A percentile compares a stretch with the other conserved stretches of the same genome.
phyloP scores from a whole-genome alignment of 1,140 invertebrate species.

The Drosophila pachea region DNA sequence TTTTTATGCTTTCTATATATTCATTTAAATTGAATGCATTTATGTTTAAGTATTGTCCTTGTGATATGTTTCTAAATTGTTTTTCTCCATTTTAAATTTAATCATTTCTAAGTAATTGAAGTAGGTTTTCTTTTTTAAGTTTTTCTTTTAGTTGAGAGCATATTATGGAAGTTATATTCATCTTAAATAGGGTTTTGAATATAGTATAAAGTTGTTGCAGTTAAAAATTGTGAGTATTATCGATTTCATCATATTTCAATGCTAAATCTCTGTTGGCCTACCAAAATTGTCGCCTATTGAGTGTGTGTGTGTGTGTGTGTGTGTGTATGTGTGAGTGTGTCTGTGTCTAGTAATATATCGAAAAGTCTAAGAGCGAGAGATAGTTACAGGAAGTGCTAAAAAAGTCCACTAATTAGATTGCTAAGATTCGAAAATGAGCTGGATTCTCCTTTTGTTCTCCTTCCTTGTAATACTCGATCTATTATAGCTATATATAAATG shows the following conservation, averaged over 20 bases:
- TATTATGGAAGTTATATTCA: conserved; percentile 75
- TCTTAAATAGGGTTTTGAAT: conserved; percentile 70
- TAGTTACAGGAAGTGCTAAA: conserved; percentile 66
- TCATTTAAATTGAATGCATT: conserved; percentile 66
- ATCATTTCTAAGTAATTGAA: conserved; percentile 78
- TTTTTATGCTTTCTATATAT: conserved; percentile 27
- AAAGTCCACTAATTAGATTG: conserved; percentile 73
- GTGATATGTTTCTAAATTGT: conserved; percentile 79
- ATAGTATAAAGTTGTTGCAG: conserved; percentile 67
- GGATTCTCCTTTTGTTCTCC: conserved; percentile 6
- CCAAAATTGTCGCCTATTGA: conserved; percentile 39
- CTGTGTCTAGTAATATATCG: conserved; percentile 13
- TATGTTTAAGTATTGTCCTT: conserved; percentile 78
- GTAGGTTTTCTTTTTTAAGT: conserved; percentile 74
- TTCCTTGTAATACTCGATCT: background rate
- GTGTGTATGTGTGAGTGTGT: background rate
- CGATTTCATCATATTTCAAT: conserved; percentile 30
- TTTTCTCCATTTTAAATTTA: conserved; percentile 70
- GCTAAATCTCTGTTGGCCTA: conserved; percentile 38
- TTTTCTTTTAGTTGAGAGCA: conserved; percentile 49
- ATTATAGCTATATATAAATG: background rate
- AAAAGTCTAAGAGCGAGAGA: conserved; percentile 71
- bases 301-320: background rate
- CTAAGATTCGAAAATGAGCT: conserved; percentile 71
- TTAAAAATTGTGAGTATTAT: conserved; percentile 61